Conservation (phyloP, 2,888 invertebrate species). For the Drosophila monieri region DNA sequence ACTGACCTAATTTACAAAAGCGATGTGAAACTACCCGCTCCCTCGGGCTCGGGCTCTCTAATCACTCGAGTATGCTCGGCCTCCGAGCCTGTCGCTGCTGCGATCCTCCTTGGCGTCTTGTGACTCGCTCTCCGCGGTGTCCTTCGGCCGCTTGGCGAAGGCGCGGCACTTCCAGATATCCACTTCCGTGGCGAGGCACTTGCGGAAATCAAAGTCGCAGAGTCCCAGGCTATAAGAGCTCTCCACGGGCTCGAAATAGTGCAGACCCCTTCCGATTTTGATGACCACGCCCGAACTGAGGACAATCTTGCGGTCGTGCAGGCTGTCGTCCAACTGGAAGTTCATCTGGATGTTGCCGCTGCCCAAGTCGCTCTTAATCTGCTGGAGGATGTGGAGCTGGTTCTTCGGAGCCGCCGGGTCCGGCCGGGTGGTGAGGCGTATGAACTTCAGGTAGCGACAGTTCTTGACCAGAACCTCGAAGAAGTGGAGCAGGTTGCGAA, state of each 20-base stretch:
- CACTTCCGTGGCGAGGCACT: slow-evolving; percentile 92
- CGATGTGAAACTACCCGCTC: slow-evolving; percentile 12
- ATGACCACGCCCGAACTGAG: slow-evolving; percentile 96
- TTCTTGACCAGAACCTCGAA: slow-evolving; percentile 90
- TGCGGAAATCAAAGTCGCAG: slow-evolving; percentile 90
- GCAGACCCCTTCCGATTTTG: slow-evolving; percentile 94
- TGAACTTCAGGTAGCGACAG: slow-evolving; percentile 87
- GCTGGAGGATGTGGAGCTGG: slow-evolving; percentile 87
- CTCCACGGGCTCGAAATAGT: slow-evolving; percentile 91
- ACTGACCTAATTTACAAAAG: slow-evolving; percentile 11
- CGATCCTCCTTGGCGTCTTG: slow-evolving; percentile 19
- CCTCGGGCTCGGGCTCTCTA: slow-evolving; percentile 9
- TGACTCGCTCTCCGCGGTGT: slow-evolving; percentile 1
- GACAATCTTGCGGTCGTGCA: slow-evolving; percentile 95
- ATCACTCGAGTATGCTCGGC: slow-evolving; percentile 43
- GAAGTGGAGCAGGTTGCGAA: slow-evolving; percentile 92
- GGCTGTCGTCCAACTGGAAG: slow-evolving; percentile 88
- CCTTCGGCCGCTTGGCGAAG: slow-evolving; percentile 53
- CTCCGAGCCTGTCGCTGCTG: neutral
- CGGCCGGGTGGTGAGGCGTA: slow-evolving; percentile 87
- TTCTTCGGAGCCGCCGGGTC: slow-evolving; percentile 84
- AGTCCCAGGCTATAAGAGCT: slow-evolving; percentile 88
- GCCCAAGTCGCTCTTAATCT: slow-evolving; percentile 86
- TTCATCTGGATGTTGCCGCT: slow-evolving; percentile 86
- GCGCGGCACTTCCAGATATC: slow-evolving; percentile 86